Evolutionary conservation across 2,888 invertebrate species (phyloP).

Genomic region (Prosapia bicincta): DNA sequence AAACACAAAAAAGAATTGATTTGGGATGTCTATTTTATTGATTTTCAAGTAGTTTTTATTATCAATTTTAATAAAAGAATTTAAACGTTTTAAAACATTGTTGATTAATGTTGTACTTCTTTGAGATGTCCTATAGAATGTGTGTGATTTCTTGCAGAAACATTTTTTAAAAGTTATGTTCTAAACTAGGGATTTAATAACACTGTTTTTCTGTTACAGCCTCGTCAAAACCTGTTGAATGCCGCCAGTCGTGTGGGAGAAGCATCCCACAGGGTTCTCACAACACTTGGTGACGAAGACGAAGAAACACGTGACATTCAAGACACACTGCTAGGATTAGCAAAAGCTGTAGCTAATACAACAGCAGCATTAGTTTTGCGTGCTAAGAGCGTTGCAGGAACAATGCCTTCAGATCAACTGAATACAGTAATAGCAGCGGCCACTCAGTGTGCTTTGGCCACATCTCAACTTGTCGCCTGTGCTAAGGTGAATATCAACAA

Average conservation of each 20-base stretch:
- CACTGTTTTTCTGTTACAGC: constrained; percentile 50
- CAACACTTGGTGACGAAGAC: constrained; percentile 91
- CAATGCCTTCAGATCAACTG: constrained; percentile 74
- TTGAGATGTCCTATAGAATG: too few species aligned
- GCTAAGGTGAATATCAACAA: constrained; percentile 64
- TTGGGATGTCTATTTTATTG: too few species aligned
- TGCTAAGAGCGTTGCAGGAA: constrained; percentile 94
- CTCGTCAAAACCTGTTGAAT: constrained; percentile 87
- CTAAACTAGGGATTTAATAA: too few species aligned
- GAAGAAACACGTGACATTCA: constrained; percentile 76
- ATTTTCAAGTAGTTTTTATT: too few species aligned
- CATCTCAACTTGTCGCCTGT: constrained; percentile 96
- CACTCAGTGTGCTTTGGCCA: constrained; percentile 92
- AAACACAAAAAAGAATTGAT: too few species aligned
- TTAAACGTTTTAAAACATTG: too few species aligned
- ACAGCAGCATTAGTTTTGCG: constrained; percentile 94
- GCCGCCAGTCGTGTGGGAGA: constrained; percentile 97
- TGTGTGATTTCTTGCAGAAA: too few species aligned
- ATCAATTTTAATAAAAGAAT: too few species aligned
- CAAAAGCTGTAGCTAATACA: constrained; percentile 97
- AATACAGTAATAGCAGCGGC: constrained; percentile 92
- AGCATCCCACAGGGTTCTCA: constrained; percentile 89
- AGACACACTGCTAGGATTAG: constrained; percentile 89
- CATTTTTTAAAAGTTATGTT: too few species aligned
- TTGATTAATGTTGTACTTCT: too few species aligned